Evolutionary conservation across 2,797 vertebrate genomes (phyloP).

Genomic region (Pygocentrus nattereri): DNA sequence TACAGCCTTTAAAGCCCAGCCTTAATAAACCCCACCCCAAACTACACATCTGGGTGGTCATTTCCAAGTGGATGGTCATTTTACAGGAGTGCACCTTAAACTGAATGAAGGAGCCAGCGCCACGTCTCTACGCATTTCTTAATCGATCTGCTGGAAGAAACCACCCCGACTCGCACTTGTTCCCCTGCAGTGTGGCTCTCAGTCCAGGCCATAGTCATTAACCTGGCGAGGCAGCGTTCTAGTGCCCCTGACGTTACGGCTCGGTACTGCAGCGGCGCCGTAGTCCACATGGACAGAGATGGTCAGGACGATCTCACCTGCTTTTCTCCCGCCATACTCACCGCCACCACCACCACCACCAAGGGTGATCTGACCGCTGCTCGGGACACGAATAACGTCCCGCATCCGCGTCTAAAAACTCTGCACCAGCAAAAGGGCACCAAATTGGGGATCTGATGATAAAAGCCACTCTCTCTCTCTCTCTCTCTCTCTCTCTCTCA

Average conservation of each 20-base stretch:
- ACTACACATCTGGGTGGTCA: neutral
- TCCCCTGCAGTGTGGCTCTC: slow-evolving; percentile 10
- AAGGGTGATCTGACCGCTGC: neutral
- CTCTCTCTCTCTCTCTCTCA: too few relatives aligned
- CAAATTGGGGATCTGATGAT: slow-evolving; percentile 5
- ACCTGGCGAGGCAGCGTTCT: neutral
- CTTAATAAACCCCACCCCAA: neutral
- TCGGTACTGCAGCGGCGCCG: slow-evolving; percentile 13
- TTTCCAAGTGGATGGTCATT: neutral
- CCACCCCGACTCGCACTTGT: neutral
- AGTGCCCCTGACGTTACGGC: slow-evolving; percentile 1
- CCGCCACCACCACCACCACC: slow-evolving; percentile 22
- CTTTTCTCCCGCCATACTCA: slow-evolving; percentile 27
- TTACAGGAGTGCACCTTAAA: neutral
- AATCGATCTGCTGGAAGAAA: neutral
- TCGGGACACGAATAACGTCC: neutral
- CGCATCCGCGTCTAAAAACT: neutral
- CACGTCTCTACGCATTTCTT: neutral
- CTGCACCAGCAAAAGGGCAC: neutral
- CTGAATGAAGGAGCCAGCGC: neutral
- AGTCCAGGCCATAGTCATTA: neutral
- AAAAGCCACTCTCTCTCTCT: too few relatives aligned
- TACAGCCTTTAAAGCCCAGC: neutral
- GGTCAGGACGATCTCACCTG: slow-evolving; percentile 15
- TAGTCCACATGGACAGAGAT: slow-evolving; percentile 45